Conservation (phyloP, 92 coral and sea anemone genomes). For the Epizoanthus scotinus region DNA sequence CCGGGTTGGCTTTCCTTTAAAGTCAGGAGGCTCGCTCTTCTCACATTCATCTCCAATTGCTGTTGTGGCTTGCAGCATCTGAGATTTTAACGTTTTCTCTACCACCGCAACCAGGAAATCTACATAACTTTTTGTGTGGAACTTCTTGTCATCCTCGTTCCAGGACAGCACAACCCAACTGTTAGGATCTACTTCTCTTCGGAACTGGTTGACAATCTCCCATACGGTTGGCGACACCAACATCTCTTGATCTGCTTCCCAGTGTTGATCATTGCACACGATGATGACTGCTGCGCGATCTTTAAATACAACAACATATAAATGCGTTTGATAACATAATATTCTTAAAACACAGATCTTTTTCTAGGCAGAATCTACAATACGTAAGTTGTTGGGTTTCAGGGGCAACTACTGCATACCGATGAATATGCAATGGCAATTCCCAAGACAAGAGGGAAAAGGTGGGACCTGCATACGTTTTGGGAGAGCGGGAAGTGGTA, state of each 20-base stretch:
- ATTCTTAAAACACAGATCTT: no score
- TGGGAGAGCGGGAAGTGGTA: no score
- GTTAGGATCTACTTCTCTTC: not conserved
- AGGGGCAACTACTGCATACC: no score
- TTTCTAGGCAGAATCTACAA: no score
- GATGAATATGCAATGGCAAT: no score
- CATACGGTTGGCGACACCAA: not conserved
- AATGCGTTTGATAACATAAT: no score
- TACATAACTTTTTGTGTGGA: not conserved
- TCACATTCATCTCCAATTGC: not conserved
- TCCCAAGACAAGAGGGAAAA: no score
- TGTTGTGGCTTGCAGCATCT: not conserved
- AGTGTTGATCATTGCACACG: not conserved
- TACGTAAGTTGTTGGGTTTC: no score
- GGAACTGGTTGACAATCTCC: not conserved
- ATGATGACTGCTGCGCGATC: not conserved
- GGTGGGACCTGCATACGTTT: no score
- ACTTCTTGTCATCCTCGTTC: not conserved
- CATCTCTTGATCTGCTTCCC: not conserved
- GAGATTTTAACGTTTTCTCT: not conserved
- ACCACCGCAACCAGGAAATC: not conserved
- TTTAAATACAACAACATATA: not conserved
- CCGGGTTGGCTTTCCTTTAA: no score
- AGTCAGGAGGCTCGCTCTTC: not conserved
- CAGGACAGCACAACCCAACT: not conserved